Base-by-base conservation (phyloP, 2,888 invertebrate species). In the Drosophila mercatorum region DNA sequence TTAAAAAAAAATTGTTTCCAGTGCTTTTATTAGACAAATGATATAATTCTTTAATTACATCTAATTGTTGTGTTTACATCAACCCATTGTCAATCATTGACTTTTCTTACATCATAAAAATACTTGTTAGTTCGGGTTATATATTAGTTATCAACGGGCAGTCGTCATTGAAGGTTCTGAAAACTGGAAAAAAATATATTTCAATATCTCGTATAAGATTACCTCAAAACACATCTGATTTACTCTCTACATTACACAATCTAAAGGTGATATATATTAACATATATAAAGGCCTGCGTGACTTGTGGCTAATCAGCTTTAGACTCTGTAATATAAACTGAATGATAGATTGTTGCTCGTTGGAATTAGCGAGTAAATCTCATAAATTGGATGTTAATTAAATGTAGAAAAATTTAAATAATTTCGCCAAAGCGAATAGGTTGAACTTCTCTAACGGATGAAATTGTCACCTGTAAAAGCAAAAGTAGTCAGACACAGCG, bases 61-160 rank as follows among this genome's bases (percentile, higher is more conserved):
- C 10, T 61, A 38, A 65, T 52, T 31, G 38, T 7, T 26, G 36
- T 60, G 26, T 28, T 64, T 43, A 36, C 28, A 31, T 11, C 17
- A 17, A 38, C 12, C 2, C 5, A 26, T 53, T 38, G 22, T 22
- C 36, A 53, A 38, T 38, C 52, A 38, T 14, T 38, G 0, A 0
- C 38, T 53, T 53, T 26, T 12, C 10, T 14, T 22, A 53, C 26
- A 53, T 53, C 38, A 17, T 12, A 36, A 1, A 17, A 12, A n/a
- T 5, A 31, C 49, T n/a, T 49, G 26, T n/a, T 49, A 31, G 10
- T 12, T 46, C 5, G 12, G 12, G 26, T 2, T 51, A 51, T 2
- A 22, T 51, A 36, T 34, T 51, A 34, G 11, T 17, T 51, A 34
- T 51, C 12, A 51, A 36, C 7, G 10, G 10, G 17, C 17, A 34